phyloP scores from a whole-genome alignment of 2,797 vertebrate genomes.

The Coreius guichenoti region DNA sequence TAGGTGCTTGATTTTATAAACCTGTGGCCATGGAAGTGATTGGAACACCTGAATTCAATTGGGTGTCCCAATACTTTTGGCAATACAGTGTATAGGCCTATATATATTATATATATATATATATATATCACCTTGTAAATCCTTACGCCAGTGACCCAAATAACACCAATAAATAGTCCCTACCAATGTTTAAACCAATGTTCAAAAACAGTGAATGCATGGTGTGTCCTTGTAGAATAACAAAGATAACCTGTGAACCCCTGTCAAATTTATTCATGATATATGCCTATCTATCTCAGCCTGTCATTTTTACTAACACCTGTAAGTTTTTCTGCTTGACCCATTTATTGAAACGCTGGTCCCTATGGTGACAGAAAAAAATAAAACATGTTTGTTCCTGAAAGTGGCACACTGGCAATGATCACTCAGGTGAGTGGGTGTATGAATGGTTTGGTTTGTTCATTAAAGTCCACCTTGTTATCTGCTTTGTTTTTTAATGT shows the following conservation, averaged over 20 bases:
- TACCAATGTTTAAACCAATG: conserved; percentile 6
- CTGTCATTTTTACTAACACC: not conserved
- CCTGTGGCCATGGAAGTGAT: no score
- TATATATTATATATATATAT: no score
- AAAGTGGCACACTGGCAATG: not conserved
- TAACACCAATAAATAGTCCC: not conserved
- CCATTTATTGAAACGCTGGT: conserved; percentile 15
- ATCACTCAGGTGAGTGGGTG: conserved; percentile 8
- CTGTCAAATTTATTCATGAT: conserved; percentile 8
- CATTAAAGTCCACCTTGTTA: conserved; percentile 7
- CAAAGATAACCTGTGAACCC: conserved; percentile 9
- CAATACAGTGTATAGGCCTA: no score
- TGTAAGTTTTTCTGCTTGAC: not conserved
- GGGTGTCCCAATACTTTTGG: no score
- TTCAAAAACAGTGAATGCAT: conserved; percentile 6
- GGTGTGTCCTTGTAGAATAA: not conserved
- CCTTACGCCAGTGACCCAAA: not conserved
- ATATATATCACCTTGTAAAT: not conserved
- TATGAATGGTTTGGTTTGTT: conserved; percentile 23
- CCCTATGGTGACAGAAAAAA: conserved; percentile 29
- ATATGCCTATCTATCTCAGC: not conserved
- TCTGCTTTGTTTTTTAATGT: not conserved
- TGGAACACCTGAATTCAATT: no score
- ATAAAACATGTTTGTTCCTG: conserved; percentile 52
- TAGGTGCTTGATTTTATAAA: no score